Base-by-base conservation (phyloP, 2,113 vertebrate species). In the Rhineura floridana region DNA sequence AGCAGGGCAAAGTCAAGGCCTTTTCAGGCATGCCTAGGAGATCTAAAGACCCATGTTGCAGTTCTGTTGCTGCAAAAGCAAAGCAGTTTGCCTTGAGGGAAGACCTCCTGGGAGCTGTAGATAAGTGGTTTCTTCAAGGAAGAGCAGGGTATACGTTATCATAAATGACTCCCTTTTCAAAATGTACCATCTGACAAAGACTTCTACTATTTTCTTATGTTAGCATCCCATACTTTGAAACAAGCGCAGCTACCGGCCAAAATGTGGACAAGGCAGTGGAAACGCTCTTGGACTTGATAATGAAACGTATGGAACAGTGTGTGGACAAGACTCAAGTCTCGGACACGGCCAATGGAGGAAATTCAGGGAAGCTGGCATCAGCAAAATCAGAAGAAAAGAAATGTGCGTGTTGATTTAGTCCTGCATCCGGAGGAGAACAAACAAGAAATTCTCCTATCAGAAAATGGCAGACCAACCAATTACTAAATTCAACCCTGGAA, bases 241-340 rank as follows among this genome's bases (percentile, higher is more conserved):
- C 98, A 1, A 99, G 98, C 8, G 98, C 98, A 0, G 98, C 98
- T 0, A 98, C 98, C 0, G 98, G 98, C 0, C 96, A 96, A 25
- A 97, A 98, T 44, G 98, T 99, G 92, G 98, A 98, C 80, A 97
- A 97, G 89, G 97, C 98, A 0, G 98, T 99, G 91, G 96, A 98
- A 76, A 98, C 96, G 0, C 98, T 99, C 70, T 93, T 99, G 95
- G 98, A 99, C 96, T 98, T 99, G 96, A 98, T 99, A 82, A 99
- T 99, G 98, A 98, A 98, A 94, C 96, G 98, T 55, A 99, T 99
- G 98, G 98, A 99, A 91, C 98, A 98, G 93, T 98, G 98, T 10
- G 98, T 99, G 8, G 98, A 98, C 93, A 98, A 98, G 92, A 97
- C 97, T 0, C 96, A 96, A 87, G 94, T 96, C 1, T 91, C 96